Evolutionary conservation across 2,113 vertebrate species (phyloP).

Genomic region (Fukomys damarensis): DNA sequence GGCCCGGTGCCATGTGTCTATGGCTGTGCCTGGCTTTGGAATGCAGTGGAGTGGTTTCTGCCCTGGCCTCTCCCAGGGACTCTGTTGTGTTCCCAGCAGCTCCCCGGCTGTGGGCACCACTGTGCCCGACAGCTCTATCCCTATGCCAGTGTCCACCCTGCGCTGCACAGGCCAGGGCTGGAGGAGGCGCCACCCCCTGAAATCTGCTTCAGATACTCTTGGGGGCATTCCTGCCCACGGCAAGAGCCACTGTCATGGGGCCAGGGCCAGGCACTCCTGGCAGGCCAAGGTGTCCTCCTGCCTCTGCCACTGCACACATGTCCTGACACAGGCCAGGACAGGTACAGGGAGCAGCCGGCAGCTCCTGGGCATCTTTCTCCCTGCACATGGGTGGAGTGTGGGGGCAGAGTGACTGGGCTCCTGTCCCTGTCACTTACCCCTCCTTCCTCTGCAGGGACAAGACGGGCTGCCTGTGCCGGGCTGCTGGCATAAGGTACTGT

Average conservation of each 20-base stretch:
- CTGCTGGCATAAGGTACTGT: conserved; percentile 97
- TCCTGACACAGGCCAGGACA: background rate
- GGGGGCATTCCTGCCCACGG: background rate
- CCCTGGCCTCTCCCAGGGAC: rapidly evolving
- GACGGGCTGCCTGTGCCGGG: conserved; percentile 96
- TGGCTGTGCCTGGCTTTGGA: background rate
- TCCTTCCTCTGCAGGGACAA: conserved; percentile 88
- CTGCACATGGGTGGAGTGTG: background rate
- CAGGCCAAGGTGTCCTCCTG: background rate
- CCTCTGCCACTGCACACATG: background rate
- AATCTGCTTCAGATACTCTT: background rate
- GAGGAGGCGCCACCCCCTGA: background rate
- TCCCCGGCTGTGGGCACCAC: too few species aligned
- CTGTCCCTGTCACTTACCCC: background rate
- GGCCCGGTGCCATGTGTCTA: background rate
- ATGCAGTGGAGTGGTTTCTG: background rate
- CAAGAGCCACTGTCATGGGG: background rate
- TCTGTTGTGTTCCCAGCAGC: background rate
- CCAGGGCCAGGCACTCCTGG: background rate
- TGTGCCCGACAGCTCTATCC: background rate
- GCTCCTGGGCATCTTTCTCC: background rate
- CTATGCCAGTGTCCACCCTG: background rate
- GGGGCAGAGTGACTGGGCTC: too few species aligned
- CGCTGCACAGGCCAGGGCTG: background rate
- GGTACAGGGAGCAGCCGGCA: background rate